phyloP scores from a whole-genome alignment of 35 echinoderm and acorn worm species.

The Strongylocentrotus purpuratus region DNA sequence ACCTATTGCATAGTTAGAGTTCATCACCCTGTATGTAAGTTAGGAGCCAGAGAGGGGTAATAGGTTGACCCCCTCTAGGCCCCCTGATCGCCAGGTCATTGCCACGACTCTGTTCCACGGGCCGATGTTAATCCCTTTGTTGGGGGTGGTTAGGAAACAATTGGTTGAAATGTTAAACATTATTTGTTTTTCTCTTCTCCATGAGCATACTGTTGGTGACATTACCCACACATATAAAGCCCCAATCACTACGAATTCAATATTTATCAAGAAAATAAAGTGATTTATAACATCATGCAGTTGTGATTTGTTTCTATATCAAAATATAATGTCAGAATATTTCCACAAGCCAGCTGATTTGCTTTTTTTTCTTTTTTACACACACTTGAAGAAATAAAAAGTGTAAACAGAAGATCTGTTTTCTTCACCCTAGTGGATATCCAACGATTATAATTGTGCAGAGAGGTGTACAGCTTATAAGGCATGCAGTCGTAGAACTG shows the following conservation, averaged over 20 bases:
- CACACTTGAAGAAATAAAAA: no score
- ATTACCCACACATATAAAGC: not conserved
- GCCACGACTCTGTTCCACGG: conserved; percentile 31
- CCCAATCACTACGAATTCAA: not conserved
- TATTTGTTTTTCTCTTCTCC: not conserved
- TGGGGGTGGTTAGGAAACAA: conserved; percentile 12
- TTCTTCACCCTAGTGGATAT: not conserved
- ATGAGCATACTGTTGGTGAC: not conserved
- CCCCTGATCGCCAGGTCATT: conserved; percentile 24
- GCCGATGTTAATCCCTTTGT: conserved; percentile 6
- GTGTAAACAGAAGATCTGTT: not conserved
- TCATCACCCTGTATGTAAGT: conserved; percentile 49
- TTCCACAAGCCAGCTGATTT: no score
- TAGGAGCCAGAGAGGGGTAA: not conserved
- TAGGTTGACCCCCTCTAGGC: conserved; percentile 37
- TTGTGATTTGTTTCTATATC: not conserved
- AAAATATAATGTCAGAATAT: no score
- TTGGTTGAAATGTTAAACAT: conserved; percentile 32
- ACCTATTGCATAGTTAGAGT: conserved; percentile 79
- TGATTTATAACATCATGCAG: not conserved
- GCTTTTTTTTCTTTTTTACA: no score
- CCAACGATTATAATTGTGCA: not conserved
- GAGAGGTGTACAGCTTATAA: not conserved
- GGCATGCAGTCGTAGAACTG: not conserved
- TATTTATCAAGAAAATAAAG: not conserved